These are phyloP conservation scores for Andrena camellia DNA, from an alignment of 2,888 invertebrate species.

Conservation along the genomic window DNA sequence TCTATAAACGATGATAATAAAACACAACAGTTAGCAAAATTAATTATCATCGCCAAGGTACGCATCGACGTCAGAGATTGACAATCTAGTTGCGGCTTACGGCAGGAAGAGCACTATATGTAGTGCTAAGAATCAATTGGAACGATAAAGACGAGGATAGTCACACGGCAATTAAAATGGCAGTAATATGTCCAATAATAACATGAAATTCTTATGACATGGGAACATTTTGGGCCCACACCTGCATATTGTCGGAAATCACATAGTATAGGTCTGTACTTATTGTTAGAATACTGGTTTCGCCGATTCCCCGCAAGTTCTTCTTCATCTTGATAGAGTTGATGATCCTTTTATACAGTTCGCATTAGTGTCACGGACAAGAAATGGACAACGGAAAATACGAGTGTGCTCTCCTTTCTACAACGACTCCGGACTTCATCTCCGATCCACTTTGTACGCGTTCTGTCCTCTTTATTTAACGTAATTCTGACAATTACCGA, in stretches of 20 bases:
- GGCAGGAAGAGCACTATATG: not conserved
- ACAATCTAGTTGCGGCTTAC: not conserved
- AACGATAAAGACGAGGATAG: not conserved
- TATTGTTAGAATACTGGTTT: too few relatives aligned
- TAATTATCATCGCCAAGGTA: not conserved
- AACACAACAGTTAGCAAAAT: not conserved
- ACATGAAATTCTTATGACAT: slow-evolving; percentile 30
- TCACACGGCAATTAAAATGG: not conserved
- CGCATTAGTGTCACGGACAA: not conserved
- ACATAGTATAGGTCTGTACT: slow-evolving; percentile 3
- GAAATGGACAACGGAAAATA: too few relatives aligned
- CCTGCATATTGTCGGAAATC: slow-evolving; percentile 15
- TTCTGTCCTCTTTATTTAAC: slow-evolving; percentile 1
- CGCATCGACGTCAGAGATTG: not conserved
- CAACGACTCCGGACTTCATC: not conserved
- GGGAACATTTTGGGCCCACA: slow-evolving; percentile 26
- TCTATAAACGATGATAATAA: not conserved
- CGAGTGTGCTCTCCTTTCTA: not conserved
- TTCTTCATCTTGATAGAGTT: too few relatives aligned
- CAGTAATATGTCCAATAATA: slow-evolving; percentile 6
- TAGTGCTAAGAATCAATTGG: not conserved
- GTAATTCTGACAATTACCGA: slow-evolving; percentile 3
- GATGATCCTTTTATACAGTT: not conserved
- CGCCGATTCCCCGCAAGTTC: too few relatives aligned
- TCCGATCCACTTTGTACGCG: not conserved